Percentiles rank a stretch among this genome's conserved stretches.
Evolutionary conservation across 1,140 invertebrate species (phyloP).

Genomic region (Mycetomoellerius zeteki): DNA sequence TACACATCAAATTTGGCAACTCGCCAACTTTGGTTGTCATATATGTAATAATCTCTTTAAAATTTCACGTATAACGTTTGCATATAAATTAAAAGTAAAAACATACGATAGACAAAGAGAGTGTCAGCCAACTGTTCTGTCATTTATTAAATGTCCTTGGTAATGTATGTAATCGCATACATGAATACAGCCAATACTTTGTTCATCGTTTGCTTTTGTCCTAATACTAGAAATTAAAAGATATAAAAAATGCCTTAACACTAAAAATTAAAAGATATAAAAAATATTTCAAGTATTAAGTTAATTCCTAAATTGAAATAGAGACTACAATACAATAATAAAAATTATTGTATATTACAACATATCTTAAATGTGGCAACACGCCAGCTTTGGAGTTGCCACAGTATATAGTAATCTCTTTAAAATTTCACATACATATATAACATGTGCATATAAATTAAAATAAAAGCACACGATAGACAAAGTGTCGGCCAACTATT

Average conservation of each 20-base stretch:
- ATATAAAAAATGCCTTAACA: neutral
- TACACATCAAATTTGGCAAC: neutral
- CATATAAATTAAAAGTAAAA: neutral
- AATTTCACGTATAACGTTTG: neutral
- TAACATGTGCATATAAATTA: neutral
- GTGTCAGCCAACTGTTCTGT: too few relatives aligned
- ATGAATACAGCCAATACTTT: too few relatives aligned
- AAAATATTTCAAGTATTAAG: neutral
- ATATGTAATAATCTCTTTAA: neutral
- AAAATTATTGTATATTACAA: neutral
- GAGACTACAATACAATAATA: neutral
- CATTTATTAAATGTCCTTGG: too few relatives aligned
- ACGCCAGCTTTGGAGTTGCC: neutral
- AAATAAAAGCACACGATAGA: too few relatives aligned
- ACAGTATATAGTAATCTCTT: neutral
- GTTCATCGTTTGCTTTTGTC: too few relatives aligned
- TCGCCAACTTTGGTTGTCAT: neutral
- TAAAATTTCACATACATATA: constrained; percentile 4
- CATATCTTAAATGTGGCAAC: neutral
- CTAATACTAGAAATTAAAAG: neutral
- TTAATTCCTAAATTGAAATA: neutral
- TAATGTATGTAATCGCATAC: too few relatives aligned
- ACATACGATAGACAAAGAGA: too few relatives aligned
- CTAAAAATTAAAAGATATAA: neutral
- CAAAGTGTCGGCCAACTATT: too few relatives aligned